Evolutionary conservation across 2,113 vertebrate species (phyloP), one percentile per base, ranked within the genome.

Genomic region (Neodontobutis hainanensis): DNA sequence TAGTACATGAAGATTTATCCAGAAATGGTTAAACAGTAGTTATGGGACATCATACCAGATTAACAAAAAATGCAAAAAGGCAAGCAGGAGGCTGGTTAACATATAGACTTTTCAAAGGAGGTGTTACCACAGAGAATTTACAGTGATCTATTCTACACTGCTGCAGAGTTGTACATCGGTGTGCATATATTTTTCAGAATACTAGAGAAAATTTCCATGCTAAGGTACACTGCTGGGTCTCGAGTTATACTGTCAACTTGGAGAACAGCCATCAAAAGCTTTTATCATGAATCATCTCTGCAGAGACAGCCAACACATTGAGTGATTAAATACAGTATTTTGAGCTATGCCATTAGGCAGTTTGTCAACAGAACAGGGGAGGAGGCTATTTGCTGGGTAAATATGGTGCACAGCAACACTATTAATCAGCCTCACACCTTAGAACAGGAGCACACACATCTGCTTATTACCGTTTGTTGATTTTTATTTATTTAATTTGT

Each of bases 381-480:
- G 47, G 65, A 68, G 70, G 67, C 65, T 52, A 74, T 78, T 65
- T 47, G 38, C 59, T 59, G 66, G 70, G 74, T 68, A 71, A 75
- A 80, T 75, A 71, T 8, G 65, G 44, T 46, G 48, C 70, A 79
- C 15, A 68, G 67, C 73, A 51, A 76, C 72, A 75, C 80, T 61
- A 86, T 90, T 87, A 82, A 89, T 83, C 73, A 83, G 78, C 64
- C 60, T 71, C 14, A 68, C 65, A 82, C 78, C 71, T 82, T 72
- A 77, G 65, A 89, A 82, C 82, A 83, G 73, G 68, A 78, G 82
- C 70, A 75, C 76, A 82, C 68, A 80, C 85, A 77, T 89, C 66
- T 84, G 75, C 79, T 84, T 71, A 81, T 84, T 88, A 57, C 35
- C 11, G 77, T 82, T 88, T 76, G 80, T 70, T 81, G 73, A 84